Percentiles rank a stretch among this genome's conserved stretches.
Conservation (phyloP, 2,113 vertebrate genomes). For the Peromyscus californicus region DNA sequence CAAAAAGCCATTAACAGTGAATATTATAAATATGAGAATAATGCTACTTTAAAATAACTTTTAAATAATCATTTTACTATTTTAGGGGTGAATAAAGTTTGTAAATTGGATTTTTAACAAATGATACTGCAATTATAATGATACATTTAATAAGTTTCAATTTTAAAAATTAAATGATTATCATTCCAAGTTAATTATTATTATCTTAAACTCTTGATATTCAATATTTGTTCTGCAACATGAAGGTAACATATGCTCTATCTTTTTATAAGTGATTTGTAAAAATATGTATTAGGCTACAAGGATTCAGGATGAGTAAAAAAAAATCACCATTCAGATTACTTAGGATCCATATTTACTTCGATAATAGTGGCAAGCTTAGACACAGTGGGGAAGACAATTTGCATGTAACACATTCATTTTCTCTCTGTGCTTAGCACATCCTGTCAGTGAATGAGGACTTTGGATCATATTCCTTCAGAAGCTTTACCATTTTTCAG, state of each 20-base stretch:
- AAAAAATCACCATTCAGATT: background rate
- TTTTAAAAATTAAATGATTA: background rate
- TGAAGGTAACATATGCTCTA: background rate
- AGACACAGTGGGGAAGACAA: background rate
- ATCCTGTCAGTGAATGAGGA: background rate
- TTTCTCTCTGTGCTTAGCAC: background rate
- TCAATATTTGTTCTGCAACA: background rate
- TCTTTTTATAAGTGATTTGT: background rate
- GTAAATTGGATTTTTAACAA: background rate
- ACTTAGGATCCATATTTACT: background rate
- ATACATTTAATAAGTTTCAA: background rate
- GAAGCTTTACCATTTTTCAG: constrained; percentile 5
- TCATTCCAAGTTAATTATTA: background rate
- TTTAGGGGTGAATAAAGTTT: background rate
- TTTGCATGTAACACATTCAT: background rate
- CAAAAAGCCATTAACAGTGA: background rate
- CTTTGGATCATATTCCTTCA: background rate
- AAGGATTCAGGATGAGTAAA: background rate
- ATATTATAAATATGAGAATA: constrained; percentile 13
- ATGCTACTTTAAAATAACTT: background rate
- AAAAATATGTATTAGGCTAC: background rate
- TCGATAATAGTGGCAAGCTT: constrained; percentile 1
- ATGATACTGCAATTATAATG: background rate
- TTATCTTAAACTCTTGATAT: background rate
- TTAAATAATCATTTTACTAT: background rate